These are phyloP conservation scores for Pogonognathellus flavescens DNA, from an alignment of 1,140 invertebrate genomes.

Conservation along the genomic window DNA sequence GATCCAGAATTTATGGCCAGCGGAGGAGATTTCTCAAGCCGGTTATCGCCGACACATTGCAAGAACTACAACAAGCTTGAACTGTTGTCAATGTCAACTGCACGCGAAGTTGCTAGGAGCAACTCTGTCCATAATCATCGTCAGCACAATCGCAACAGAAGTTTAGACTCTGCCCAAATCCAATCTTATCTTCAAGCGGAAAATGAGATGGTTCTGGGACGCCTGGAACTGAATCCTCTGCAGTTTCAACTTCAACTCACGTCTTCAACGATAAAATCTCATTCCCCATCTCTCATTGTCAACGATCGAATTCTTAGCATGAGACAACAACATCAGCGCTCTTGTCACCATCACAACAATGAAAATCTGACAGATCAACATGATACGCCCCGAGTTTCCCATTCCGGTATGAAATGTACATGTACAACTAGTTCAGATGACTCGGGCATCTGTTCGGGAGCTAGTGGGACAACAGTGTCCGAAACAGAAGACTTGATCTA, in stretches of 20 bases:
- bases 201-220: background rate
- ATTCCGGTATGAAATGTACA: slow-evolving; percentile 32
- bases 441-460: slow-evolving; percentile 63
- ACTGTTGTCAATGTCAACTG: slow-evolving; percentile 4
- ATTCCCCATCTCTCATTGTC: slow-evolving; percentile 40
- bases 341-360: slow-evolving; percentile 40
- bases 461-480: slow-evolving; percentile 60
- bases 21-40: background rate
- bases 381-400: background rate
- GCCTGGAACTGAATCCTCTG: slow-evolving; percentile 2
- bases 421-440: slow-evolving; percentile 61
- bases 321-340: slow-evolving; percentile 51
- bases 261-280: slow-evolving; percentile 4
- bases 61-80: slow-evolving; percentile 24
- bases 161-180: slow-evolving; percentile 61
- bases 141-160: slow-evolving; percentile 59
- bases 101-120: background rate
- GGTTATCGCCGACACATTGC: background rate
- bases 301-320: slow-evolving; percentile 57
- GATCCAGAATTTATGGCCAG: background rate
- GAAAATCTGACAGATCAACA: background rate
- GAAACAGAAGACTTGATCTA: slow-evolving; percentile 61
- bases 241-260: slow-evolving; percentile 13
- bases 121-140: slow-evolving; percentile 10
- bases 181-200: background rate